These are phyloP conservation scores for Hemibagrus wyckioides DNA, from an alignment of 2,113 vertebrate genomes.

Conservation along the genomic window DNA sequence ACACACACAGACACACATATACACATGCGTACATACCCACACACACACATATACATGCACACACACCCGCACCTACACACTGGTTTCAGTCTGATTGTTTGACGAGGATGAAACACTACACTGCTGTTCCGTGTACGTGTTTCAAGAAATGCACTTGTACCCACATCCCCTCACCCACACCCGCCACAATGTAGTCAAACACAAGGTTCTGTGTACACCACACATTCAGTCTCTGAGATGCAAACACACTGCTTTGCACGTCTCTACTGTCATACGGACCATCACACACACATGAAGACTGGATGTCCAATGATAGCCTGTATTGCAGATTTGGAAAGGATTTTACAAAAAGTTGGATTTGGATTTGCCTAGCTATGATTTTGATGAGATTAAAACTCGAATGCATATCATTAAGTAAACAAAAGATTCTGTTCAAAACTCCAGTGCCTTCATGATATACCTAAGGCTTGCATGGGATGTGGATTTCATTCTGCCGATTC, in stretches of 20 bases:
- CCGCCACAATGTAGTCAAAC: constrained; percentile 27
- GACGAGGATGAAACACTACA: constrained; percentile 2
- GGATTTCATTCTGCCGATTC: not conserved
- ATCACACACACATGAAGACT: not conserved
- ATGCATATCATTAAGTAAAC: not conserved
- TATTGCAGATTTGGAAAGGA: not conserved
- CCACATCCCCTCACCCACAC: constrained; percentile 31
- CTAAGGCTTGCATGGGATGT: not conserved
- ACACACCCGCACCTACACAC: not conserved
- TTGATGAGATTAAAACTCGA: not conserved
- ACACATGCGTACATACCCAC: not conserved
- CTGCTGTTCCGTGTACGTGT: not conserved
- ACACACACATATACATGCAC: not conserved
- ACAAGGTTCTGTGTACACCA: constrained; percentile 19
- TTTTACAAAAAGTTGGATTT: not conserved
- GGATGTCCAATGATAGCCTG: not conserved
- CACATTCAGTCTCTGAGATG: constrained; percentile 12
- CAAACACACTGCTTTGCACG: constrained; percentile 31
- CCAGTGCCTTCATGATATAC: not conserved
- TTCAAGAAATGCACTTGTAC: not conserved
- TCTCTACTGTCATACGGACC: not conserved
- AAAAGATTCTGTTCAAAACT: not conserved
- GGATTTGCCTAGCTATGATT: too few species aligned
- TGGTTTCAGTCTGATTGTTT: constrained; percentile 16
- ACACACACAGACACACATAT: not conserved